A percentile compares a stretch with the other conserved stretches of the same genome.
Conservation (phyloP, 2,797 vertebrate genomes). For the Chaetodon trifasciatus region DNA sequence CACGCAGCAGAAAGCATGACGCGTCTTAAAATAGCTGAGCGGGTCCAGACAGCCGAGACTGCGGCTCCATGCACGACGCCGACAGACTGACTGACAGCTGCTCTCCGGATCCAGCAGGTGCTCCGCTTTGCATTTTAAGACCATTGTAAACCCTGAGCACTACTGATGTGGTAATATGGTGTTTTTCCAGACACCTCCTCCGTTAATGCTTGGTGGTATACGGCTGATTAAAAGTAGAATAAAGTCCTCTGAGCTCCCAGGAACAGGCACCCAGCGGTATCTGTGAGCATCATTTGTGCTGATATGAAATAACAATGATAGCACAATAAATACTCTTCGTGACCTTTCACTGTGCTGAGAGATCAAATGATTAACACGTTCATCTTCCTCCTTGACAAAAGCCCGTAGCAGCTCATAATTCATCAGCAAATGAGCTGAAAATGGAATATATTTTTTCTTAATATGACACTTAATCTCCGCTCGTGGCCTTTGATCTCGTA, state of each 20-base stretch:
- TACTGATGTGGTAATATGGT: too few species aligned
- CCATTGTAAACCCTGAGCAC: background rate
- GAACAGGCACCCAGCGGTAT: background rate
- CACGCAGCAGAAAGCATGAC: conserved; percentile 17
- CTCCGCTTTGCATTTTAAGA: background rate
- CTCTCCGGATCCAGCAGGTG: conserved; percentile 35
- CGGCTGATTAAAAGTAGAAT: background rate
- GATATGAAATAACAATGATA: background rate
- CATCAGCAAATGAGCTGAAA: background rate
- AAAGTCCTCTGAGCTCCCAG: background rate
- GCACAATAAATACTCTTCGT: background rate
- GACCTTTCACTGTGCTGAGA: conserved; percentile 18
- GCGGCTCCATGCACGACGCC: background rate
- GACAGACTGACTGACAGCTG: conserved; percentile 40
- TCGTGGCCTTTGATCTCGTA: conserved; percentile 13
- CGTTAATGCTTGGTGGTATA: too few species aligned
- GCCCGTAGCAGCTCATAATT: background rate
- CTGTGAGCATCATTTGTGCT: background rate
- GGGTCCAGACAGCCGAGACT: conserved; percentile 19
- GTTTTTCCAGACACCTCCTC: background rate
- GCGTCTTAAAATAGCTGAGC: conserved; percentile 46
- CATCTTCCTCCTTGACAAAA: background rate
- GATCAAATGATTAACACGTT: background rate
- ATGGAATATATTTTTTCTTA: background rate
- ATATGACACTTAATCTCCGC: background rate